phyloP scores from a whole-genome alignment of 2,888 invertebrate species.

The Allacma fusca region DNA sequence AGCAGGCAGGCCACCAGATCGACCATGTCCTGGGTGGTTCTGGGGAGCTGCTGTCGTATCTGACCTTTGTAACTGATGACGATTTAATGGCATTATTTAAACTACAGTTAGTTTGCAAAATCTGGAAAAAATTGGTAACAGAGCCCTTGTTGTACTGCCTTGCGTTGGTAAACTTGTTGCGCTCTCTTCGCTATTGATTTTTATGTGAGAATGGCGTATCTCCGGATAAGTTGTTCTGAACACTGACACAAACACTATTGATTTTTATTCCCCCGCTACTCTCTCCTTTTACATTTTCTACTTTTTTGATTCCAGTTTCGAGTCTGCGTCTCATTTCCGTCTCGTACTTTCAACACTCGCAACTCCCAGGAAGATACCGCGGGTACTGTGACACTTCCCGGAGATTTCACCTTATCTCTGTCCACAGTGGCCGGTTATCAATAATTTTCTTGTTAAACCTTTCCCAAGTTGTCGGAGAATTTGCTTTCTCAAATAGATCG shows the following conservation, averaged over 20 bases:
- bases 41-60: conserved; percentile 56
- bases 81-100: conserved; percentile 44
- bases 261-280: conserved; percentile 30
- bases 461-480: too few relatives aligned
- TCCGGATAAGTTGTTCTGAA: conserved; percentile 9
- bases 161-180: conserved; percentile 13
- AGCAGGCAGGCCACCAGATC: conserved; percentile 39
- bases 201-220: conserved; percentile 38
- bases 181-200: conserved; percentile 33
- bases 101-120: neutral
- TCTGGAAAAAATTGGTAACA: neutral
- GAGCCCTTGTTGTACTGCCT: neutral
- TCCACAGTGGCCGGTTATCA: too few relatives aligned
- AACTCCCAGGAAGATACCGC: too few relatives aligned
- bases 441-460: too few relatives aligned
- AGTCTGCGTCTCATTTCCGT: conserved; percentile 22
- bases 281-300: conserved; percentile 17
- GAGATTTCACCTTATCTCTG: neutral
- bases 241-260: conserved; percentile 22
- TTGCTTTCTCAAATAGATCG: too few relatives aligned
- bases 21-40: conserved; percentile 39
- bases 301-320: conserved; percentile 20
- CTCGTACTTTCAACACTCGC: neutral
- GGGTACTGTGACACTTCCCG: too few relatives aligned
- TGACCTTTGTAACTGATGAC: conserved; percentile 54